These are phyloP conservation scores for Drosophila funebris DNA, from an alignment of 1,140 invertebrate genomes.

Conservation along the genomic window DNA sequence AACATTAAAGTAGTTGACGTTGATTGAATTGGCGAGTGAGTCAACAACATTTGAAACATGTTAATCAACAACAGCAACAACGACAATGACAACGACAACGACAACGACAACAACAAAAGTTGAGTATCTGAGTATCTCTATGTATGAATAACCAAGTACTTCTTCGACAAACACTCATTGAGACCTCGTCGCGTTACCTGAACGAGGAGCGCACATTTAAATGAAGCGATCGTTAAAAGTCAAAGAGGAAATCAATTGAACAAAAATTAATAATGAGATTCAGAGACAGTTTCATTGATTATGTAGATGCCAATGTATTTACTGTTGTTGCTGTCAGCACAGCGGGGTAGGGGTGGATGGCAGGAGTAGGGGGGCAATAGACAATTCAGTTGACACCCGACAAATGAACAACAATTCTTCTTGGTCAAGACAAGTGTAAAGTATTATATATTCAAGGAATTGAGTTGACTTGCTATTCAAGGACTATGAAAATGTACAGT, in stretches of 20 bases:
- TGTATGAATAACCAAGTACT: conserved; percentile 5
- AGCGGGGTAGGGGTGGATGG: not conserved
- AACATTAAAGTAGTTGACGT: conserved; percentile 32
- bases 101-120: not conserved
- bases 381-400: conserved; percentile 5
- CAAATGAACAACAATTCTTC: conserved; percentile 10
- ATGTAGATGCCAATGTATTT: conserved; percentile 21
- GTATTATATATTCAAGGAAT: not conserved
- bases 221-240: conserved; percentile 40
- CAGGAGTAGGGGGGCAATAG: not conserved
- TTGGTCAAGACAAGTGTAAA: not conserved
- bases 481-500: too few relatives aligned
- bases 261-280: conserved; percentile 38
- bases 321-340: conserved; percentile 14
- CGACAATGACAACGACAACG: not conserved
- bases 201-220: conserved; percentile 7
- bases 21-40: conserved; percentile 46
- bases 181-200: too few relatives aligned
- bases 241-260: conserved; percentile 50
- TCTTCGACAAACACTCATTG: not conserved
- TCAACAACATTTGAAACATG: conserved; percentile 36
- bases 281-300: conserved; percentile 11
- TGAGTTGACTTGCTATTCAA: too few relatives aligned
- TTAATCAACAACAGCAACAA: conserved; percentile 32
- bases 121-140: conserved; percentile 1